These are phyloP conservation scores for Ditylenchus weischeri DNA, from an alignment of 2,888 invertebrate species.

Conservation along the genomic window DNA sequence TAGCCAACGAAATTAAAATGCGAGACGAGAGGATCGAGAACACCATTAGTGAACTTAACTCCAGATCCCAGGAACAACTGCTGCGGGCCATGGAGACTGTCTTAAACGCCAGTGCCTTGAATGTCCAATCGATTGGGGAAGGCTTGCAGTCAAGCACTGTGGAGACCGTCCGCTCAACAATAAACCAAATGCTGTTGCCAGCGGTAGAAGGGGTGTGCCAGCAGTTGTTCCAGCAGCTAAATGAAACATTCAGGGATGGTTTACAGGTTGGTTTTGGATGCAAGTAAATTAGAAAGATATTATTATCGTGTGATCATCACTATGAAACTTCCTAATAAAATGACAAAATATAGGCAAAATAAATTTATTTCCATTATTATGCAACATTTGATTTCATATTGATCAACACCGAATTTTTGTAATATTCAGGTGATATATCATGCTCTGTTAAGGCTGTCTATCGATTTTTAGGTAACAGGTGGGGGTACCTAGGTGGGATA, in stretches of 20 bases:
- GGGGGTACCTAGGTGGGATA: too few relatives aligned
- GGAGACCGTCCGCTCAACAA: constrained; percentile 21
- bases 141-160: constrained; percentile 21
- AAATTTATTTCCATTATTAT: constrained; percentile 62
- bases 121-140: constrained; percentile 23
- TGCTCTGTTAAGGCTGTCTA: too few relatives aligned
- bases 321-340: too few relatives aligned
- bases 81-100: constrained; percentile 13
- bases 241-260: constrained; percentile 80
- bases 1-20: constrained; percentile 40
- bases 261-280: constrained; percentile 69
- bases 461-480: too few relatives aligned
- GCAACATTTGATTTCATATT: too few relatives aligned
- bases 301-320: too few relatives aligned
- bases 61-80: constrained; percentile 18
- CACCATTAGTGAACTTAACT: constrained; percentile 31
- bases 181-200: constrained; percentile 37
- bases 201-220: constrained; percentile 38
- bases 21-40: constrained; percentile 44
- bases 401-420: too few relatives aligned
- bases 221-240: constrained; percentile 79
- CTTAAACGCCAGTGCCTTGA: constrained; percentile 9
- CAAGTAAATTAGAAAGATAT: constrained; percentile 61
- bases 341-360: too few relatives aligned
- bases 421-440: too few relatives aligned